phyloP scores from a whole-genome alignment of 2,797 vertebrate genomes.

The Lacerta agilis region DNA sequence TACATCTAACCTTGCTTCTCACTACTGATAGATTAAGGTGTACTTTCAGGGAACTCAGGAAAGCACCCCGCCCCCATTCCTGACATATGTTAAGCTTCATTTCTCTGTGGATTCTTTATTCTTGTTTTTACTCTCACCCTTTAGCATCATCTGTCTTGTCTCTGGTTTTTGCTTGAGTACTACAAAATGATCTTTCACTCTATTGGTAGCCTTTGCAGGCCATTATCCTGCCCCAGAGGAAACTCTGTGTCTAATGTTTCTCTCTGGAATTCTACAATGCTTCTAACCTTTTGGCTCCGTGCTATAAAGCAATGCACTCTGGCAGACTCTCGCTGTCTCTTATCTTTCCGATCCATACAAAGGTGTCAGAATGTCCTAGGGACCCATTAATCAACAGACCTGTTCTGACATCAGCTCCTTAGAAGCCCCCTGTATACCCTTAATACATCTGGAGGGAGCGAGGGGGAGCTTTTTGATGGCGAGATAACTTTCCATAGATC shows the following conservation, averaged over 20 bases:
- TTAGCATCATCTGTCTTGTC: conserved; percentile 57
- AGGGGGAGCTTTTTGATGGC: conserved; percentile 63
- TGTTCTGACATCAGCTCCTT: conserved; percentile 71
- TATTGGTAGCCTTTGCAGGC: conserved; percentile 55
- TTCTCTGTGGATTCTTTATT: conserved; percentile 33
- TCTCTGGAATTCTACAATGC: conserved; percentile 56
- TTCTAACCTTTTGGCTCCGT: conserved; percentile 75
- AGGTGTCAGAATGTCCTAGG: conserved; percentile 76
- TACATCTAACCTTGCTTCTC: neutral
- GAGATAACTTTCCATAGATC: conserved; percentile 50
- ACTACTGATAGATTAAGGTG: conserved; percentile 17
- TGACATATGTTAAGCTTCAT: conserved; percentile 8
- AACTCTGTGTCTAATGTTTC: conserved; percentile 51
- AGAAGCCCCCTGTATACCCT: conserved; percentile 53
- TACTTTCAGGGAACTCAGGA: fast-evolving
- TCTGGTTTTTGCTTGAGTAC: conserved; percentile 54
- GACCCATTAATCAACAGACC: conserved; percentile 76
- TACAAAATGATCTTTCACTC: conserved; percentile 62
- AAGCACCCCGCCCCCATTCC: neutral
- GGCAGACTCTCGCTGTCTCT: conserved; percentile 62
- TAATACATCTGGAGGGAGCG: conserved; percentile 62
- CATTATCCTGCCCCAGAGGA: conserved; percentile 62
- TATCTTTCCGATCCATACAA: conserved; percentile 74
- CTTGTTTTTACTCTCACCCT: conserved; percentile 42
- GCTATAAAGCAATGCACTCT: conserved; percentile 52